Percentiles rank a stretch among this genome's conserved stretches.
Conservation (phyloP, 1,140 invertebrate genomes). For the Tetramorium alpestre region DNA sequence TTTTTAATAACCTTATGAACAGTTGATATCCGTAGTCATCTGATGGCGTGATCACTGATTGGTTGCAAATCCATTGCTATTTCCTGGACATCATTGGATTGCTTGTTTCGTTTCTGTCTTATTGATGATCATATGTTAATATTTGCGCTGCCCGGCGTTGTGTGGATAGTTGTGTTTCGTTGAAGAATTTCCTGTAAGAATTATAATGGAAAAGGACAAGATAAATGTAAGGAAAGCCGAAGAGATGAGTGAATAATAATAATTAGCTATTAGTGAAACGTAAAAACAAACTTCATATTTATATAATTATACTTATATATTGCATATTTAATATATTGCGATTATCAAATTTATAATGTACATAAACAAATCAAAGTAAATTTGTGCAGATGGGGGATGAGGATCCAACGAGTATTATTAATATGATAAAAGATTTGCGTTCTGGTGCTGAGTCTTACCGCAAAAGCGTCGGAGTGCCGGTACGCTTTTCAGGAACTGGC, state of each 20-base stretch:
- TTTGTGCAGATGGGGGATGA: slow-evolving; percentile 71
- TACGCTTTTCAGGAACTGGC: slow-evolving; percentile 62
- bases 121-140: background rate
- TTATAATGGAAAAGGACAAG: background rate
- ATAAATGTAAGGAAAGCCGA: background rate
- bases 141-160: background rate
- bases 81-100: background rate
- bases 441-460: slow-evolving; percentile 70
- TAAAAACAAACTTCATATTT: background rate
- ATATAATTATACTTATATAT: background rate
- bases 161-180: background rate
- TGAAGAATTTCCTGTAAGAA: background rate
- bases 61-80: too few relatives aligned
- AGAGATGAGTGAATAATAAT: background rate
- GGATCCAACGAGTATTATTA: slow-evolving; percentile 77
- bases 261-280: background rate
- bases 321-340: background rate
- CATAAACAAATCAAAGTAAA: background rate
- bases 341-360: background rate
- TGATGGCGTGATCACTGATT: too few relatives aligned
- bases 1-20: background rate
- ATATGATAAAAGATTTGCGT: slow-evolving; percentile 77
- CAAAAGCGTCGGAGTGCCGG: slow-evolving; percentile 37
- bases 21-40: too few relatives aligned
- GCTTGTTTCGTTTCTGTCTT: background rate